A percentile compares a stretch with the other conserved stretches of the same genome.
These are phyloP conservation scores for Isaurus tuberculatus DNA, from an alignment of 92 coral and sea anemone genomes.

Conservation along the genomic window DNA sequence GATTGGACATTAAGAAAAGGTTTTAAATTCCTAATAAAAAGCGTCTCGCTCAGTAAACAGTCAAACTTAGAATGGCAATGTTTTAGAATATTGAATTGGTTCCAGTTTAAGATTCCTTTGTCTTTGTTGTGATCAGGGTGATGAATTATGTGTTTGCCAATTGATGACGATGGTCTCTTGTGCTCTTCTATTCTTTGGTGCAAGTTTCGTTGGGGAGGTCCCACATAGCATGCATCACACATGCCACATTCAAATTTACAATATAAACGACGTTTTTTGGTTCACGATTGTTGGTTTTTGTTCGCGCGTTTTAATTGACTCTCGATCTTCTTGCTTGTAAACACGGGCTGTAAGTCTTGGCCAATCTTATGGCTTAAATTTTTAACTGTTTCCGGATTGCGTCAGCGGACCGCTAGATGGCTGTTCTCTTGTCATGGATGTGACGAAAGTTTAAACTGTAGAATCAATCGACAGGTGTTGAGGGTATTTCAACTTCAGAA, in stretches of 20 bases:
- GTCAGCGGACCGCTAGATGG: conserved; percentile 10
- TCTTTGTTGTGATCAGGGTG: conserved; percentile 7
- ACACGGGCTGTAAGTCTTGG: neutral
- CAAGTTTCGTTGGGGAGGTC: no score
- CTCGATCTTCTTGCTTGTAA: neutral
- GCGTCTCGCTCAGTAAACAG: no score
- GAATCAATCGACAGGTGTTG: no score
- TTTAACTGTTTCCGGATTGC: neutral
- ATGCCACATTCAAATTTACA: neutral
- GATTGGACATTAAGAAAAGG: no score
- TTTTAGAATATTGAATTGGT: no score
- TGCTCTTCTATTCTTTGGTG: no score
- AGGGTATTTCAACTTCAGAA: conserved; percentile 2
- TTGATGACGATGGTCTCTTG: conserved; percentile 5
- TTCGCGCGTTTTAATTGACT: neutral
- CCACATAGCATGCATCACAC: no score
- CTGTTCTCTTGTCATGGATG: conserved; percentile 4
- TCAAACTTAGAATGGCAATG: no score
- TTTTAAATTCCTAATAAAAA: no score
- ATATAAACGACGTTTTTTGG: neutral
- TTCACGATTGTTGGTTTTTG: neutral
- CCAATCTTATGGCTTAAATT: conserved; percentile 17
- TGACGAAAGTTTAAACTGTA: conserved; percentile 3
- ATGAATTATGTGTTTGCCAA: neutral
- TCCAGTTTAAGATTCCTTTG: neutral